Evolutionary conservation across 2,113 vertebrate species (phyloP).

Genomic region (Talpa occidentalis): DNA sequence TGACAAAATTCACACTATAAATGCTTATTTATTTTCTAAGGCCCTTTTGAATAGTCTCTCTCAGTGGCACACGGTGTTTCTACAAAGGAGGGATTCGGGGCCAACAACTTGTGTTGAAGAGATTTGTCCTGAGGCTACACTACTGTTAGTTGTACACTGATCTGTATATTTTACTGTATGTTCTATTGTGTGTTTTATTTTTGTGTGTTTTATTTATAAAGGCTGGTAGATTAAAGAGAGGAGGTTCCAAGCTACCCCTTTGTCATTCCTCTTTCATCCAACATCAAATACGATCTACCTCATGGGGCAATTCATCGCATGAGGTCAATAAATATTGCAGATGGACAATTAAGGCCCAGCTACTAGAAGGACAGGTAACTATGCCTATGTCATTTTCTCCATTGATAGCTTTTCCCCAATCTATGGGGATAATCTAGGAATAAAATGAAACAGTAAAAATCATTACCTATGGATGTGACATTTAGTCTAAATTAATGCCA

Average conservation of each 20-base stretch:
- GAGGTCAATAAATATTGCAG: background rate
- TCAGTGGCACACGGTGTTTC: background rate
- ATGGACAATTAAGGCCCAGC: background rate
- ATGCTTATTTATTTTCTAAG: slow-evolving; percentile 27
- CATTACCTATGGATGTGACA: background rate
- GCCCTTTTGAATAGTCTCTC: background rate
- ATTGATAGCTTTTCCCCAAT: background rate
- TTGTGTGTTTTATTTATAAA: background rate
- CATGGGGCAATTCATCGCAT: background rate
- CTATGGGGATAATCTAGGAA: background rate
- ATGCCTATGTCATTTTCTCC: background rate
- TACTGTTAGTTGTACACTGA: background rate
- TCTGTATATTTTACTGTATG: background rate
- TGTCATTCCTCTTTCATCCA: background rate
- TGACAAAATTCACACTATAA: slow-evolving; percentile 28
- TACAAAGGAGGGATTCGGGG: background rate
- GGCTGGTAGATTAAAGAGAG: background rate
- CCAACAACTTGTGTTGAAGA: background rate
- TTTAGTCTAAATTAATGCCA: background rate
- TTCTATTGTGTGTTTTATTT: background rate
- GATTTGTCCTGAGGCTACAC: background rate
- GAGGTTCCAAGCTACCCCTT: background rate
- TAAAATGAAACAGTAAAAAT: background rate
- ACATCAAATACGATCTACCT: background rate
- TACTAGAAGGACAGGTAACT: background rate